These are phyloP conservation scores for Barnardius zonarius DNA, from an alignment of 2,113 vertebrate genomes.

Conservation along the genomic window DNA sequence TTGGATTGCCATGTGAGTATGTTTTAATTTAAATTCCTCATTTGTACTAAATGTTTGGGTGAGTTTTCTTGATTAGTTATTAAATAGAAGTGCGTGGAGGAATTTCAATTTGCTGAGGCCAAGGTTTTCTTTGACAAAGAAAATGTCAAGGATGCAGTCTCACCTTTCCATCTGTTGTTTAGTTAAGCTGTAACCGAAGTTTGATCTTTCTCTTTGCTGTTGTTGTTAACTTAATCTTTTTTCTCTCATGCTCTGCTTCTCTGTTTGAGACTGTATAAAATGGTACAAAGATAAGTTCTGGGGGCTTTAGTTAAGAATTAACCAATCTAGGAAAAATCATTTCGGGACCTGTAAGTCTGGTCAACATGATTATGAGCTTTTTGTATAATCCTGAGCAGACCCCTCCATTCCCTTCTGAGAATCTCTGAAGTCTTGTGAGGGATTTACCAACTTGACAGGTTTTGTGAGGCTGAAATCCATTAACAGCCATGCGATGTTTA, in stretches of 20 bases:
- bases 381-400: not conserved
- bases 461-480: constrained; percentile 10
- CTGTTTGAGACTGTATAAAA: not conserved
- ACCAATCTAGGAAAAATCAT: not conserved
- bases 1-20: not conserved
- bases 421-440: not conserved
- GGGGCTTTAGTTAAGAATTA: not conserved
- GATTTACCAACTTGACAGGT: not conserved
- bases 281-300: not conserved
- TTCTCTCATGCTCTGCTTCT: not conserved
- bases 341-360: not conserved
- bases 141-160: not conserved
- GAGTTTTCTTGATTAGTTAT: not conserved
- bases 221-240: not conserved
- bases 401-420: not conserved
- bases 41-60: not conserved
- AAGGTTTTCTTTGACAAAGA: not conserved
- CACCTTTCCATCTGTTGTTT: not conserved
- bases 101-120: not conserved
- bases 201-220: not conserved
- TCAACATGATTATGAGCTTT: not conserved
- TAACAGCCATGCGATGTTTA: not conserved
- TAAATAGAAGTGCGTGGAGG: not conserved
- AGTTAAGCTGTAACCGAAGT: not conserved
- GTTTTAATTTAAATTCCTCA: not conserved